phyloP scores from a whole-genome alignment of 2,797 vertebrate species.

The Sus cebifrons region DNA sequence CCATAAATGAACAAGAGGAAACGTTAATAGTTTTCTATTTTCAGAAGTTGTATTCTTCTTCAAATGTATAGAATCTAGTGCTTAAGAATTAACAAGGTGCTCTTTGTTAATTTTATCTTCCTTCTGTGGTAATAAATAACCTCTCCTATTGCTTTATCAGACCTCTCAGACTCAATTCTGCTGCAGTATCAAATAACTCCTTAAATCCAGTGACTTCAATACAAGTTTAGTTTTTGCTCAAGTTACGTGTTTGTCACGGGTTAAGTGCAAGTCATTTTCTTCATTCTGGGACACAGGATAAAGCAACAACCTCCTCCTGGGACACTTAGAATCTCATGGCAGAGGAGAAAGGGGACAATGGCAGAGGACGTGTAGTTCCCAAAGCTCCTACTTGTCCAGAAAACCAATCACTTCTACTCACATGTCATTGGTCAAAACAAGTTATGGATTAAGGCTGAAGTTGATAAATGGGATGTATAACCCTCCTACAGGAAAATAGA shows the following conservation, averaged over 20 bases:
- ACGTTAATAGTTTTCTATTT: background rate
- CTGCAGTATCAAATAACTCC: background rate
- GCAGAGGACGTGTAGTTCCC: background rate
- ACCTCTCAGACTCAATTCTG: background rate
- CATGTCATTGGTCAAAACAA: conserved; percentile 3
- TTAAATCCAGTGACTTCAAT: background rate
- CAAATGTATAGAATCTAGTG: background rate
- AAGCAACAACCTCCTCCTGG: background rate
- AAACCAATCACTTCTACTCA: background rate
- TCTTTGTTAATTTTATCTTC: background rate
- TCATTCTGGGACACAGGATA: background rate
- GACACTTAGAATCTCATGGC: background rate
- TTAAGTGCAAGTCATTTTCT: background rate
- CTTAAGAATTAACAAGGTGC: background rate
- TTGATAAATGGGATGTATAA: background rate
- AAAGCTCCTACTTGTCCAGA: background rate
- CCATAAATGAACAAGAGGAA: background rate
- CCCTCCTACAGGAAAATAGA: background rate
- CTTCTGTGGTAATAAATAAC: background rate
- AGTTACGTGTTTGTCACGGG: background rate
- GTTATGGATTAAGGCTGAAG: background rate
- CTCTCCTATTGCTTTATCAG: background rate
- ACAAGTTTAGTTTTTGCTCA: background rate
- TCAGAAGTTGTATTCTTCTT: background rate
- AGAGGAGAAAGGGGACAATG: background rate